Conservation (phyloP, 2,113 vertebrate species). For the Hyaena hyaena region DNA sequence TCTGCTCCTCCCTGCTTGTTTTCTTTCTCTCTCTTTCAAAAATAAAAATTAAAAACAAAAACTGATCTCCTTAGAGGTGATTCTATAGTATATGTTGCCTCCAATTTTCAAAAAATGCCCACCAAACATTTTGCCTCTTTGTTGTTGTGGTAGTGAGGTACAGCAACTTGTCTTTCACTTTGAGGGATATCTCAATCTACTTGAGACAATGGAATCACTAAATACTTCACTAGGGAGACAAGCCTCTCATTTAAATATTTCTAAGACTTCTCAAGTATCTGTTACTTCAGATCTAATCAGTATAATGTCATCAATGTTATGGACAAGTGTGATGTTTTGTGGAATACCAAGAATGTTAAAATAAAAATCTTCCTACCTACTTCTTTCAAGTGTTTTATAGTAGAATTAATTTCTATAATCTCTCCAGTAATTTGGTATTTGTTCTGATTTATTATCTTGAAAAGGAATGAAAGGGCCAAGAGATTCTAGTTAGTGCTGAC, state of each 20-base stretch:
- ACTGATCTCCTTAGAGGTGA: neutral
- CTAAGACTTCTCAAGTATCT: neutral
- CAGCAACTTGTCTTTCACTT: neutral
- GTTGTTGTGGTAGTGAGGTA: neutral
- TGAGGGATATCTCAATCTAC: neutral
- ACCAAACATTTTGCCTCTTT: accelerated
- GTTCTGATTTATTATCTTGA: neutral
- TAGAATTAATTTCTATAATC: neutral
- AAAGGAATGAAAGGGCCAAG: neutral
- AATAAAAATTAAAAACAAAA: neutral
- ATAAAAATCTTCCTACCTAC: too few species aligned
- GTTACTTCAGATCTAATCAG: neutral
- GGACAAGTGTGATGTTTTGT: neutral
- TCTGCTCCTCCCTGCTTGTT: too few species aligned
- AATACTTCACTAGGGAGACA: neutral
- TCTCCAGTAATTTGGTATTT: neutral
- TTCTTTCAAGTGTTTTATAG: neutral
- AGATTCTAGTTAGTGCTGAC: neutral
- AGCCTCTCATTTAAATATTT: neutral
- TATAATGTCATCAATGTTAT: neutral
- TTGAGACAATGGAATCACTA: neutral
- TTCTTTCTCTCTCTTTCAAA: too few species aligned
- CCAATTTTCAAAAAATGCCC: accelerated
- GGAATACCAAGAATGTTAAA: neutral
- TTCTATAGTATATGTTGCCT: neutral